These are phyloP conservation scores for Dendrocopos noguchii DNA, from an alignment of 2,113 vertebrate genomes.

Conservation along the genomic window DNA sequence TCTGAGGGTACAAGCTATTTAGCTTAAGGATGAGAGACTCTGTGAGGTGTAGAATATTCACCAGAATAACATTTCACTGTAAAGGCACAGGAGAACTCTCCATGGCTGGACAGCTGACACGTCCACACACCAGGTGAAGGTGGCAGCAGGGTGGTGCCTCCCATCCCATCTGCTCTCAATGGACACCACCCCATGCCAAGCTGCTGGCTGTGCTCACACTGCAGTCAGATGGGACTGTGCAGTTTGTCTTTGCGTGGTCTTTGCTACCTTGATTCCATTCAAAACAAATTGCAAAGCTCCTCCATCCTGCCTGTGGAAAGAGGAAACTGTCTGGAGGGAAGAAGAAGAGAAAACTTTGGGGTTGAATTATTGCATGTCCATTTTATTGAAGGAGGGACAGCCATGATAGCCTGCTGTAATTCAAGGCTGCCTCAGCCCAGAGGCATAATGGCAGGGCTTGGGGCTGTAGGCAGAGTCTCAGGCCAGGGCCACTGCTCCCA, in stretches of 20 bases:
- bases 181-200: neutral
- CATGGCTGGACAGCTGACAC: neutral
- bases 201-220: neutral
- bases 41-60: neutral
- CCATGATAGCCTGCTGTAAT: fast-evolving
- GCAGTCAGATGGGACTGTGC: fast-evolving
- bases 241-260: neutral
- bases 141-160: neutral
- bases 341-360: neutral
- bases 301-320: neutral
- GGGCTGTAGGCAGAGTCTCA: fast-evolving
- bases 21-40: neutral
- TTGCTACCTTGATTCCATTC: neutral
- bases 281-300: neutral
- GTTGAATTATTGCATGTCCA: neutral
- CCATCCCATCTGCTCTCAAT: neutral
- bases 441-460: fast-evolving
- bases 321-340: neutral
- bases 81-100: neutral
- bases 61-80: neutral
- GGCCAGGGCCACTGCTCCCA: neutral
- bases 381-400: neutral
- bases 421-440: neutral
- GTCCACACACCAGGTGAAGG: too few species aligned
- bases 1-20: neutral